Percentiles rank a stretch among this genome's conserved stretches.
Conservation (phyloP, 1,140 invertebrate genomes). For the Leptopilina clavipes region DNA sequence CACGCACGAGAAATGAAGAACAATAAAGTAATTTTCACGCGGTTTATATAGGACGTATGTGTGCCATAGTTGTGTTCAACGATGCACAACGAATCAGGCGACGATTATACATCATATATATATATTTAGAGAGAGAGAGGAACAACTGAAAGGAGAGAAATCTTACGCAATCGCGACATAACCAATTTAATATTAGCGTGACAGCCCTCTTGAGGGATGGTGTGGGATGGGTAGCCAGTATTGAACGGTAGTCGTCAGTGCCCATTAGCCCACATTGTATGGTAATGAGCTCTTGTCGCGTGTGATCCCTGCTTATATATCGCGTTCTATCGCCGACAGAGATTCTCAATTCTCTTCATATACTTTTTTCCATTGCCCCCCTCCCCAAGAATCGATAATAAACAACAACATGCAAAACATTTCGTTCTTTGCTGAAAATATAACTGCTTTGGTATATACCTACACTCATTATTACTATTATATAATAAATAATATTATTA, state of each 20-base stretch:
- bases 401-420: not conserved
- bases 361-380: conserved; percentile 8
- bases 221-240: conserved; percentile 42
- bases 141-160: not conserved
- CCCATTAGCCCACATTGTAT: conserved; percentile 69
- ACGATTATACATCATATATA: not conserved
- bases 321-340: conserved; percentile 51
- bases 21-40: conserved; percentile 16
- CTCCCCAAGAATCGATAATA: too few species aligned
- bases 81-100: conserved; percentile 25
- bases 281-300: conserved; percentile 67
- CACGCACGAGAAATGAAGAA: not conserved
- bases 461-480: too few species aligned
- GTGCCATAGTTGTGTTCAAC: conserved; percentile 36
- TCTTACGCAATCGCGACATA: conserved; percentile 31
- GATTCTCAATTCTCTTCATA: conserved; percentile 25
- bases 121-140: not conserved
- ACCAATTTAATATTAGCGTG: conserved; percentile 48
- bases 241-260: conserved; percentile 64
- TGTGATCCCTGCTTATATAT: conserved; percentile 62
- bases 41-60: not conserved
- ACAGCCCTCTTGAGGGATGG: conserved; percentile 34
- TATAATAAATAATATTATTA: too few species aligned
- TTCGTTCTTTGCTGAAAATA: too few species aligned
- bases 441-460: too few species aligned